A percentile compares a stretch with the other conserved stretches of the same genome.
Conservation (phyloP, 2,797 vertebrate species). For the Glyptemys insculpta region DNA sequence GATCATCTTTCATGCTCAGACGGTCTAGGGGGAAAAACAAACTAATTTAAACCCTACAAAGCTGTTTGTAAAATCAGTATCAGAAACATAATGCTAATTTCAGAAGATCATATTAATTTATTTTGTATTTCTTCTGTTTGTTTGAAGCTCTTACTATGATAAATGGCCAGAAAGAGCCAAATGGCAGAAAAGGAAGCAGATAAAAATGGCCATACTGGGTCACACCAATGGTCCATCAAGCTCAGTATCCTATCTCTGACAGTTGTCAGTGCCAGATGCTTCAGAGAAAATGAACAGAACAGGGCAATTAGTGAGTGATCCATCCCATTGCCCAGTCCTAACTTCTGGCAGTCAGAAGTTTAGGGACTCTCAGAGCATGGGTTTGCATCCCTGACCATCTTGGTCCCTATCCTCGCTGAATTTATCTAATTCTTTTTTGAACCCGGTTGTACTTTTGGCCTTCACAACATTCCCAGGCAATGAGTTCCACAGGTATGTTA, state of each 20-base stretch:
- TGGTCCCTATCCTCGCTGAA: background rate
- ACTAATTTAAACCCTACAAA: background rate
- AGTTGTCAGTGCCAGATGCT: background rate
- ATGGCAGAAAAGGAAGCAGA: background rate
- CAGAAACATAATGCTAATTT: background rate
- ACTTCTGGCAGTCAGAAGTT: background rate
- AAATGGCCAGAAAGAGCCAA: background rate
- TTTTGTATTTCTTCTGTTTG: background rate
- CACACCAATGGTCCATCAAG: background rate
- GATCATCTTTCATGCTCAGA: slow-evolving; percentile 87
- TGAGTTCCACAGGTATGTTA: background rate
- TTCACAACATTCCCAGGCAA: background rate
- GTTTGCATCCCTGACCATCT: too few species aligned
- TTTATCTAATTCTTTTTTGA: background rate
- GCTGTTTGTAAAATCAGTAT: background rate
- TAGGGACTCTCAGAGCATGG: background rate
- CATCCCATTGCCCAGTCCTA: background rate
- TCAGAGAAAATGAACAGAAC: background rate
- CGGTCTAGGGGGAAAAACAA: slow-evolving; percentile 82
- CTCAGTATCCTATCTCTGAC: background rate
- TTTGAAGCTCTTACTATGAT: background rate
- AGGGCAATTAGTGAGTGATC: background rate
- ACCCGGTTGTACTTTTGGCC: background rate
- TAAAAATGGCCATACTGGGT: background rate
- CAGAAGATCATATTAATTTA: background rate